Evolutionary conservation across 1,140 invertebrate genomes (phyloP).

Genomic region (Drosophila pseudoananassae): DNA sequence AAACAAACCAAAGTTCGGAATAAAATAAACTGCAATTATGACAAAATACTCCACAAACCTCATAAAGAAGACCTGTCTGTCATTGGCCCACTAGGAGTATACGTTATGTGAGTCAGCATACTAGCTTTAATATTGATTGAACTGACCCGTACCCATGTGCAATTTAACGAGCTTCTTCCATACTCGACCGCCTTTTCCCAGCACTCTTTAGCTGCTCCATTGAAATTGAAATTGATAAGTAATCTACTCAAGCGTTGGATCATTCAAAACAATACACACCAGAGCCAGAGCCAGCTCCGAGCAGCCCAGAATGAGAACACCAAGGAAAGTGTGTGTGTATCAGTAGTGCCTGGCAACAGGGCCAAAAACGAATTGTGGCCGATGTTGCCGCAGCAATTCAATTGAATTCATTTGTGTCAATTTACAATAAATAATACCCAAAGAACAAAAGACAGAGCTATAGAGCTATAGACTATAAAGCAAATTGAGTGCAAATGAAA

Average conservation of each 20-base stretch:
- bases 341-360: constrained; percentile 46
- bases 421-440: constrained; percentile 71
- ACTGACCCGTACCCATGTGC: constrained; percentile 36
- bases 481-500: constrained; percentile 53
- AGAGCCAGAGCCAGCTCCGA: too few relatives aligned
- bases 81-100: constrained; percentile 28
- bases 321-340: not conserved
- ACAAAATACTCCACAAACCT: too few relatives aligned
- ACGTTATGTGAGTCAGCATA: constrained; percentile 29
- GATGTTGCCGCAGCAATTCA: constrained; percentile 62
- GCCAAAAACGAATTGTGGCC: constrained; percentile 41
- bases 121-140: constrained; percentile 25
- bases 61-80: too few relatives aligned
- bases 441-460: constrained; percentile 18
- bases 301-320: too few relatives aligned
- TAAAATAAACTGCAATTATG: constrained; percentile 4
- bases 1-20: constrained; percentile 26
- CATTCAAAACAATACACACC: not conserved
- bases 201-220: constrained; percentile 29
- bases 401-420: constrained; percentile 81
- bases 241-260: constrained; percentile 42
- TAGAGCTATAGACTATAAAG: constrained; percentile 18
- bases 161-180: constrained; percentile 19
- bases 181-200: constrained; percentile 10
- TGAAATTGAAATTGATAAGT: constrained; percentile 58